These are phyloP conservation scores for Pyrocephalus nanus DNA, from an alignment of 2,797 vertebrate genomes.

Conservation along the genomic window DNA sequence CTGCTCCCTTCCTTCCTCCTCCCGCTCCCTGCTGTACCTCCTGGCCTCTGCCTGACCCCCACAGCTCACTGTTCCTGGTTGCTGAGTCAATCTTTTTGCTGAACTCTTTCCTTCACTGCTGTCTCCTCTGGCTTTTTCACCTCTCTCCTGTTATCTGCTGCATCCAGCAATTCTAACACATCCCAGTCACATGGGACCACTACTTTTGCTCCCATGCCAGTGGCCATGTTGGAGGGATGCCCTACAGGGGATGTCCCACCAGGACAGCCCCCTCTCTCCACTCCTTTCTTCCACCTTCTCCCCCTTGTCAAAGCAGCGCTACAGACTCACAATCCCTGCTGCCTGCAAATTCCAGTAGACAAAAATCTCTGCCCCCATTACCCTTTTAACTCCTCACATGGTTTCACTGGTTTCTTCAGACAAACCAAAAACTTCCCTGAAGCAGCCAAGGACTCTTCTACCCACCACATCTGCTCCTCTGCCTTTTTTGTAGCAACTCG, in stretches of 20 bases:
- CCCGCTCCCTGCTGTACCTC: neutral
- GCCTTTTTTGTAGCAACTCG: neutral
- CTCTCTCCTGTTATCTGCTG: neutral
- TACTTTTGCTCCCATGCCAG: neutral
- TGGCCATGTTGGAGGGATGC: neutral
- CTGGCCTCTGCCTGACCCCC: conserved; percentile 52
- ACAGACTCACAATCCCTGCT: neutral
- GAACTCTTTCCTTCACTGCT: neutral
- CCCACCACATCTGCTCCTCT: neutral
- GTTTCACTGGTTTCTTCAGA: neutral
- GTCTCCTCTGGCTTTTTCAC: neutral
- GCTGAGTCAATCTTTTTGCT: neutral
- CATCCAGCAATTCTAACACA: neutral
- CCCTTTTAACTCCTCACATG: neutral
- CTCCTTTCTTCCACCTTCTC: neutral
- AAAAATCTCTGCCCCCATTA: neutral
- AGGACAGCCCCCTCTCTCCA: neutral
- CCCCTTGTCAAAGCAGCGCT: neutral
- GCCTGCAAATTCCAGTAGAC: neutral
- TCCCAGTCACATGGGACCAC: fast-evolving
- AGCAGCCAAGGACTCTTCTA: neutral
- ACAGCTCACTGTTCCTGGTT: neutral
- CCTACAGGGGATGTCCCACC: neutral
- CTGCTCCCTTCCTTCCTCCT: conserved; percentile 14
- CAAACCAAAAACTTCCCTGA: neutral